These are phyloP conservation scores for Ectobius pallidus DNA, from an alignment of 2,888 invertebrate genomes.

Conservation along the genomic window DNA sequence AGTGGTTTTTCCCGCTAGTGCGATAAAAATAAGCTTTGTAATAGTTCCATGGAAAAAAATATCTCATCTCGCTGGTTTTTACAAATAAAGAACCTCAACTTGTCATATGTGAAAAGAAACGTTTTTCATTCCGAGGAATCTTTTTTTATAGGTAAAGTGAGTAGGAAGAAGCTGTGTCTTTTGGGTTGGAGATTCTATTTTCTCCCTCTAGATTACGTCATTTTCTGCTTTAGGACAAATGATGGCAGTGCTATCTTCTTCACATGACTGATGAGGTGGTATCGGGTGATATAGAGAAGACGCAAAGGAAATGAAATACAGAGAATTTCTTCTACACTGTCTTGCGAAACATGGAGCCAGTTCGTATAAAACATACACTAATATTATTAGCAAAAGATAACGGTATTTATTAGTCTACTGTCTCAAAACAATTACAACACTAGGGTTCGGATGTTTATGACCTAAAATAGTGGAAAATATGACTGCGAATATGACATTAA, in stretches of 20 bases:
- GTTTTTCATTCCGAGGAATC: background rate
- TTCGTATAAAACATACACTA: too few relatives aligned
- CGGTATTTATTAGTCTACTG: too few relatives aligned
- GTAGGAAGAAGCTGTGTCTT: background rate
- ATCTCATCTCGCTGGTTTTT: background rate
- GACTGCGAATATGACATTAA: too few relatives aligned
- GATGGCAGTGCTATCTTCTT: slow-evolving; percentile 20
- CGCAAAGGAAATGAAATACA: too few relatives aligned
- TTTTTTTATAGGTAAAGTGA: background rate
- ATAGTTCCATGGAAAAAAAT: background rate
- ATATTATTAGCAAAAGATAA: too few relatives aligned
- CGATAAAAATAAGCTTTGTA: background rate
- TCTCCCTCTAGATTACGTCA: background rate
- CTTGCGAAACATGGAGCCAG: too few relatives aligned
- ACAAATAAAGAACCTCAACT: background rate
- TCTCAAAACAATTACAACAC: too few relatives aligned
- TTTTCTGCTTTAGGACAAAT: slow-evolving; percentile 20
- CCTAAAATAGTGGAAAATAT: too few relatives aligned
- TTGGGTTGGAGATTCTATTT: background rate
- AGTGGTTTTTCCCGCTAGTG: background rate
- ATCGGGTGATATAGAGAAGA: too few relatives aligned
- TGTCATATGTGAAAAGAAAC: background rate
- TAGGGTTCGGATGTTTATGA: too few relatives aligned
- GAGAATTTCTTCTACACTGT: too few relatives aligned
- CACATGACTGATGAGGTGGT: slow-evolving; percentile 18